These are phyloP conservation scores for Bergia sp. DNA, from an alignment of 92 coral and sea anemone species.

Conservation along the genomic window DNA sequence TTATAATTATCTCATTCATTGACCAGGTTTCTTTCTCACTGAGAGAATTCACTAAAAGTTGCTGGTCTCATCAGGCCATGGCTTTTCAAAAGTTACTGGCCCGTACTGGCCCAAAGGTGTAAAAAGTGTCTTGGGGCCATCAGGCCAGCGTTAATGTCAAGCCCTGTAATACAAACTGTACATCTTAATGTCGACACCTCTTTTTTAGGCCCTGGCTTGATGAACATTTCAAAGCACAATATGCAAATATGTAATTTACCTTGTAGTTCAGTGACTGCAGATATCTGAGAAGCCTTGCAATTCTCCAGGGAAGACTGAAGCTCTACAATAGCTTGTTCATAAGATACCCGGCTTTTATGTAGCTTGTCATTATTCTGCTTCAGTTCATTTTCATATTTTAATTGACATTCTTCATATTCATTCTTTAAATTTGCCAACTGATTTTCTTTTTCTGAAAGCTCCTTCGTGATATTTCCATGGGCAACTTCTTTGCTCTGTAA, in stretches of 20 bases:
- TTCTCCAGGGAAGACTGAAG: constrained; percentile 4
- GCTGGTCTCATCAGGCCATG: no score
- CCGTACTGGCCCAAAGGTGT: no score
- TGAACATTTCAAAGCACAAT: background rate
- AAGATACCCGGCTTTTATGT: constrained; percentile 43
- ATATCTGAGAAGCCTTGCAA: background rate
- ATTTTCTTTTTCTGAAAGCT: constrained; percentile 53
- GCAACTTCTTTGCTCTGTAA: constrained; percentile 58
- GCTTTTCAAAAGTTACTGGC: no score
- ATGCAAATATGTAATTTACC: background rate
- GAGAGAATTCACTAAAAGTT: no score
- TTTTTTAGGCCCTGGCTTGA: no score
- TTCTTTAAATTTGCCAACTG: constrained; percentile 53
- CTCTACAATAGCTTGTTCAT: constrained; percentile 45
- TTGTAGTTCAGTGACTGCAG: constrained; percentile 20
- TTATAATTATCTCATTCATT: no score
- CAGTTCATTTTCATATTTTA: constrained; percentile 41
- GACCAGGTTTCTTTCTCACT: no score
- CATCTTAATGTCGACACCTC: no score
- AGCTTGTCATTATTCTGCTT: constrained; percentile 49
- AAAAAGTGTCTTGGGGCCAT: no score
- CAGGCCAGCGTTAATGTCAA: no score
- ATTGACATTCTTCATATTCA: constrained; percentile 55
- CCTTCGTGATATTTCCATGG: constrained; percentile 42
- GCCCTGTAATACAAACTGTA: no score